These are phyloP conservation scores for Drosophila suzukii DNA, from an alignment of 1,140 invertebrate species.

Conservation along the genomic window DNA sequence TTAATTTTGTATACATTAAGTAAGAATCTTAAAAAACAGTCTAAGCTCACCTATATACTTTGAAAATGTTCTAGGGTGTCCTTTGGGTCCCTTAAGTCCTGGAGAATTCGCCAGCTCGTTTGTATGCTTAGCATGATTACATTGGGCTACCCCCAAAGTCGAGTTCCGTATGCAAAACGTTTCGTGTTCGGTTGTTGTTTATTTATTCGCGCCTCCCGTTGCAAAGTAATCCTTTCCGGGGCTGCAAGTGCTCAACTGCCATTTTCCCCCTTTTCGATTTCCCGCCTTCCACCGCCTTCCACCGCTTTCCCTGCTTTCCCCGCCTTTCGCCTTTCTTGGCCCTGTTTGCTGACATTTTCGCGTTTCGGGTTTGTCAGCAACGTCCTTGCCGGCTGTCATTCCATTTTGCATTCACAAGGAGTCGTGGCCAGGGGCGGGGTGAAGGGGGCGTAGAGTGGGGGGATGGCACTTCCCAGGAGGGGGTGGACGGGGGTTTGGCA, in stretches of 20 bases:
- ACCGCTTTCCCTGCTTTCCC: neutral
- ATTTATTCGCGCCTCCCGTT: conserved; percentile 49
- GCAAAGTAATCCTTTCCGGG: conserved; percentile 77
- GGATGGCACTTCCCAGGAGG: neutral
- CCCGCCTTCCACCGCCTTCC: neutral
- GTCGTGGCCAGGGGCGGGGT: neutral
- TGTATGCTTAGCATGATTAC: conserved; percentile 56
- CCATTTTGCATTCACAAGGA: conserved; percentile 69
- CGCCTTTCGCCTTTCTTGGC: conserved; percentile 25
- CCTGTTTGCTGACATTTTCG: conserved; percentile 74
- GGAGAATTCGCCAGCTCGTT: conserved; percentile 14
- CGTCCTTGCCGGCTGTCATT: conserved; percentile 81
- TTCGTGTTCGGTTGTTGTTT: conserved; percentile 52
- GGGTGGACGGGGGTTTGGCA: conserved; percentile 21
- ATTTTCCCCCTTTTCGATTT: conserved; percentile 3
- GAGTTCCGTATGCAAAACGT: conserved; percentile 48
- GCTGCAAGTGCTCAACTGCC: conserved; percentile 58
- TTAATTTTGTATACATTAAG: too few relatives aligned
- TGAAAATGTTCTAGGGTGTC: conserved; percentile 4
- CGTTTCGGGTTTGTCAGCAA: conserved; percentile 79
- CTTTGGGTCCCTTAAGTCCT: neutral
- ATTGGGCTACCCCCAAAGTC: conserved; percentile 32
- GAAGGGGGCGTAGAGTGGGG: neutral
- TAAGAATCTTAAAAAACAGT: too few relatives aligned
- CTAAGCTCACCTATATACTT: neutral